These are phyloP conservation scores for Squalus acanthias DNA, from an alignment of 2,797 vertebrate species.

Conservation along the genomic window DNA sequence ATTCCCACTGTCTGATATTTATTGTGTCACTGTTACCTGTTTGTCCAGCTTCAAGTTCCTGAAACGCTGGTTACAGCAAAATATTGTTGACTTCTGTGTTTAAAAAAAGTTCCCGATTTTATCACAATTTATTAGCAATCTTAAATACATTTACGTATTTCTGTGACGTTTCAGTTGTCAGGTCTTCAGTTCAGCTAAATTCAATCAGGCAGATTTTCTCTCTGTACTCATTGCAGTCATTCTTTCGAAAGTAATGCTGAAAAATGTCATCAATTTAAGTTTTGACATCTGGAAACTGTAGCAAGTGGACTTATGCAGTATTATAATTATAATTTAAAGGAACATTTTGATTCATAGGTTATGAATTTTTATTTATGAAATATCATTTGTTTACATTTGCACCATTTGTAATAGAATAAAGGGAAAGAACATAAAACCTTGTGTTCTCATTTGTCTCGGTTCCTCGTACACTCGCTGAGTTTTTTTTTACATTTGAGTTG, in stretches of 20 bases:
- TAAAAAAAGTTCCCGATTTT: neutral
- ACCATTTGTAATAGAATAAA: neutral
- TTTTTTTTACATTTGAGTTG: neutral
- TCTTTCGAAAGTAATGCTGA: neutral
- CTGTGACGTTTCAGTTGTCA: neutral
- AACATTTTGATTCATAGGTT: neutral
- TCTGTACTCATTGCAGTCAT: neutral
- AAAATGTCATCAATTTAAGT: neutral
- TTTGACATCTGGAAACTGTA: neutral
- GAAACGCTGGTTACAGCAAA: neutral
- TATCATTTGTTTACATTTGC: neutral
- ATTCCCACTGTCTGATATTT: neutral
- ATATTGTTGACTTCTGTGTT: neutral
- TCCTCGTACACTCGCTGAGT: neutral
- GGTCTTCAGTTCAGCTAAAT: neutral
- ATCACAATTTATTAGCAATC: neutral
- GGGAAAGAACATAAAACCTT: neutral
- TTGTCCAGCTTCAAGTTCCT: neutral
- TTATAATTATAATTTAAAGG: neutral
- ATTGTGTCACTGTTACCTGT: neutral
- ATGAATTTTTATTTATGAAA: neutral
- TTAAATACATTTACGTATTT: neutral
- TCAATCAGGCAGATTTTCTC: neutral
- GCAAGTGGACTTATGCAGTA: neutral
- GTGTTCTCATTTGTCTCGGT: neutral